Evolutionary conservation across 2,888 invertebrate genomes (phyloP), one percentile per base, ranked within the genome.

Genomic region (Pseudococcus jackbeardsleyi): DNA sequence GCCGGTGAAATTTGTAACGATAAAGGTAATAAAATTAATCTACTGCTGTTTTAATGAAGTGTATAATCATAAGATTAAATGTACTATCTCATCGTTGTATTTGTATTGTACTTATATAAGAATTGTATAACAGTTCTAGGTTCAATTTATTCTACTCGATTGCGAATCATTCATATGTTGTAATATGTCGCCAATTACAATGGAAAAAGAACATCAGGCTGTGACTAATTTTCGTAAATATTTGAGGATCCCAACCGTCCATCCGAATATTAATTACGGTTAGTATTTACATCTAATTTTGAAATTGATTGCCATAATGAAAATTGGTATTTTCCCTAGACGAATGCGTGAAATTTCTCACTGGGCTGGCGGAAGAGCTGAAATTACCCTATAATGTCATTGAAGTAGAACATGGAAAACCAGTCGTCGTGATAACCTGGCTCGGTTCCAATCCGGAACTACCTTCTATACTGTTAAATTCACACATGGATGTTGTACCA

Each of bases 401-500:
- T 90, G 93, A 91, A 90, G 91, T 94, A 5, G 93, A 94, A 85
- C 93, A 94, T 11, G 93, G 93, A 46, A 96, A 96, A 91, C 97
- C 97, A 7, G 94, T 98, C 87, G 94, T 96, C 1, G 92, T 98
- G 46, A 92, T 99, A 91, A 96, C 96, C 91, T 97, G 97, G 96
- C 90, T 91, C 48, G 99, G 99, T 59, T 93, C 92, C 0, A 93
- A 96, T 59, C 95, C 96, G 0, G 91, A 93, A 0, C 92, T 95
- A 88, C 94, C 95, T 6, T 92, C 96, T 0, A 93, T 99, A 89
- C 91, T 98, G 90, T 93, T 99, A 33, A 98, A 98, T 91, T 98
- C 98, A 6, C 99, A 99, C 91, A 98, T 97, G 94, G 99, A 99
- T 91, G 99, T 99, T 2, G 99, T 99, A 0, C 98, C 99, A 8